Percentiles rank a stretch among this genome's conserved stretches.
Conservation (phyloP, 1,140 invertebrate species). For the Steinernema khuongi region DNA sequence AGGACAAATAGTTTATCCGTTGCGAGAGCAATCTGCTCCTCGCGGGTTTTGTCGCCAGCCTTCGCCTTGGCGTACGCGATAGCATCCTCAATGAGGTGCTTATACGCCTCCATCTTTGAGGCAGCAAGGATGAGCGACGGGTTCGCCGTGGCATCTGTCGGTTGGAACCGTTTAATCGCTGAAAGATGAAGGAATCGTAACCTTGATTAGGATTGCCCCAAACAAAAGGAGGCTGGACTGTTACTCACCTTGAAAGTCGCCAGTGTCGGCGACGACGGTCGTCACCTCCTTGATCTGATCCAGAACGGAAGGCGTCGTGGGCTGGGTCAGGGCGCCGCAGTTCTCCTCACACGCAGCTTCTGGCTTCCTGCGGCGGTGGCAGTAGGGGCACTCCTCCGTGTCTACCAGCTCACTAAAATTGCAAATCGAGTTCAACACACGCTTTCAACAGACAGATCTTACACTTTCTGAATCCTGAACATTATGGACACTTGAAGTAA, state of each 20-base stretch:
- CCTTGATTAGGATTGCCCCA: no score
- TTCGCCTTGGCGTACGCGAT: constrained; percentile 75
- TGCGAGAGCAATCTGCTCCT: constrained; percentile 69
- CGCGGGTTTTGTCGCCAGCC: constrained; percentile 62
- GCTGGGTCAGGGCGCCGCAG: no score
- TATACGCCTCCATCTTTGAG: constrained; percentile 82
- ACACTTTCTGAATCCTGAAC: no score
- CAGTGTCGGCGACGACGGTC: constrained; percentile 92
- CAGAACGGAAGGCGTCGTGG: constrained; percentile 62
- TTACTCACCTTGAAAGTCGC: constrained; percentile 86
- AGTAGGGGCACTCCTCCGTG: no score
- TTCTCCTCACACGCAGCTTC: no score
- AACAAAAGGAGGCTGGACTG: neutral
- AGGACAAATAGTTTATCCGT: constrained; percentile 88
- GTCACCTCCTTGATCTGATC: constrained; percentile 82
- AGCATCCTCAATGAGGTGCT: constrained; percentile 79
- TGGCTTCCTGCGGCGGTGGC: no score
- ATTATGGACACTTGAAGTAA: no score
- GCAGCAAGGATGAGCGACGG: constrained; percentile 91
- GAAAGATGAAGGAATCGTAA: constrained; percentile 36
- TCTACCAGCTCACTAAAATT: no score
- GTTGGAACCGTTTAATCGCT: constrained; percentile 93
- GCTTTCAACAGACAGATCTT: no score
- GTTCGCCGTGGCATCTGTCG: constrained; percentile 99
- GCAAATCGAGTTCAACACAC: no score